phyloP scores from a whole-genome alignment of 2,888 invertebrate genomes.

The Ptycholaimellus sp. region DNA sequence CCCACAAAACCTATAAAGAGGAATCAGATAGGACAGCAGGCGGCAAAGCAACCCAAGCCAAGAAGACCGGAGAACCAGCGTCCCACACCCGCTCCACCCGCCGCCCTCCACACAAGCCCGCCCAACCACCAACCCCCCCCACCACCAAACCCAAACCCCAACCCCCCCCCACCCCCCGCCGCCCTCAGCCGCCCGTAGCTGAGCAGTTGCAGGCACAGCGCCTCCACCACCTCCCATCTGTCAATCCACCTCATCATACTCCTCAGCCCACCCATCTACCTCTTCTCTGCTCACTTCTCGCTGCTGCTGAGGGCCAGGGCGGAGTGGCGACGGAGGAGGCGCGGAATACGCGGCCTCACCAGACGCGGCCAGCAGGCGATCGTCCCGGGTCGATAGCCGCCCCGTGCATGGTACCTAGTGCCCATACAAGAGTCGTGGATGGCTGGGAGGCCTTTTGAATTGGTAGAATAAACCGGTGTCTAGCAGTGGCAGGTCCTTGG shows the following conservation, averaged over 20 bases:
- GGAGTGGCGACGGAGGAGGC: too few relatives aligned
- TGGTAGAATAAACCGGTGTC: constrained; percentile 11
- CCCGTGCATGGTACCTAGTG: constrained; percentile 35
- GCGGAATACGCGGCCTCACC: too few relatives aligned
- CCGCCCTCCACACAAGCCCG: too few relatives aligned
- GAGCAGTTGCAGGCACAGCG: constrained; percentile 62
- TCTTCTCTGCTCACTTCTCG: not conserved
- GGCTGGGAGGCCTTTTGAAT: constrained; percentile 16
- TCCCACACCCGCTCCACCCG: too few relatives aligned
- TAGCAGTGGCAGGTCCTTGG: constrained; percentile 23
- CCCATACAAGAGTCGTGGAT: too few relatives aligned
- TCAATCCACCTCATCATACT: constrained; percentile 9
- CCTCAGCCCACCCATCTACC: constrained; percentile 1
- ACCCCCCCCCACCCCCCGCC: constrained; percentile 55
- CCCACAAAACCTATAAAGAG: too few relatives aligned
- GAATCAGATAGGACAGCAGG: too few relatives aligned
- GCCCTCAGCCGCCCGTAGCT: constrained; percentile 61
- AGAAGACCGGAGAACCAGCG: too few relatives aligned
- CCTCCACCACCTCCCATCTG: constrained; percentile 43
- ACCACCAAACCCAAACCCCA: too few relatives aligned
- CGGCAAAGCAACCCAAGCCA: too few relatives aligned
- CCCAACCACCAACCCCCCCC: constrained; percentile 50
- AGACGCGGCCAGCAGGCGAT: constrained; percentile 67
- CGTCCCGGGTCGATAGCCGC: constrained; percentile 62
- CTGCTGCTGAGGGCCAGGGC: too few relatives aligned